Percentiles rank a stretch among this genome's conserved stretches.
phyloP scores from a whole-genome alignment of 2,797 vertebrate genomes.

The Hypotaenidia okinawae region DNA sequence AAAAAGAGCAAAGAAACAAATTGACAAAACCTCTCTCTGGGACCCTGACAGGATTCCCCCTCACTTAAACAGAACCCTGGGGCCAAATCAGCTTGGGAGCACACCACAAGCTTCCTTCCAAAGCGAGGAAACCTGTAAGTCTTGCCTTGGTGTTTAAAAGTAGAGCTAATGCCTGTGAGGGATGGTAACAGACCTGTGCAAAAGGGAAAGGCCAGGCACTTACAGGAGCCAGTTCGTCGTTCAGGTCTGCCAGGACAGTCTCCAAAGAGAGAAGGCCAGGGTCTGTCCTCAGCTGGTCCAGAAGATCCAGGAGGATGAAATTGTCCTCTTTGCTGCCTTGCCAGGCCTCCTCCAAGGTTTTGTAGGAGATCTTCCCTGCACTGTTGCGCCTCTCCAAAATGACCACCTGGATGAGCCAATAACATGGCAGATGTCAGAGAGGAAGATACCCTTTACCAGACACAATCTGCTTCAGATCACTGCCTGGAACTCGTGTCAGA shows the following conservation, averaged over 20 bases:
- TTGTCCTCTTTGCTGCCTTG: slow-evolving; percentile 89
- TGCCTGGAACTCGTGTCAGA: neutral
- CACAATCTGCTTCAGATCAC: neutral
- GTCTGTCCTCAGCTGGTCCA: slow-evolving; percentile 89
- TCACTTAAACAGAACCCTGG: neutral
- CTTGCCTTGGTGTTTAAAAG: neutral
- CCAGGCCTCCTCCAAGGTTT: slow-evolving; percentile 85
- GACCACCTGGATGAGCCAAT: slow-evolving; percentile 82
- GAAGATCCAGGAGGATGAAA: slow-evolving; percentile 85
- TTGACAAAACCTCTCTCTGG: neutral
- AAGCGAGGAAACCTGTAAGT: neutral
- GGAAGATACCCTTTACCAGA: neutral
- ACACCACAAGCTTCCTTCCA: fast-evolving
- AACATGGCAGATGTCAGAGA: neutral
- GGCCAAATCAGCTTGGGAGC: fast-evolving
- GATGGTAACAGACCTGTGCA: fast-evolving
- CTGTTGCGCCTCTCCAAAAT: slow-evolving; percentile 90
- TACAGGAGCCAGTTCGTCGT: slow-evolving; percentile 93
- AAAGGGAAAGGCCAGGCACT: slow-evolving; percentile 6
- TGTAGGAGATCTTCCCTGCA: slow-evolving; percentile 86
- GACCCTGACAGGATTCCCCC: neutral
- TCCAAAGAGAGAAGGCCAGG: slow-evolving; percentile 87
- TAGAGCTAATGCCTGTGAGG: neutral
- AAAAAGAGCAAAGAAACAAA: neutral
- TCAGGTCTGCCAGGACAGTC: slow-evolving; percentile 87